Base-by-base conservation (phyloP, 64 coral and sea anemone species). In the Montipora sp. region DNA sequence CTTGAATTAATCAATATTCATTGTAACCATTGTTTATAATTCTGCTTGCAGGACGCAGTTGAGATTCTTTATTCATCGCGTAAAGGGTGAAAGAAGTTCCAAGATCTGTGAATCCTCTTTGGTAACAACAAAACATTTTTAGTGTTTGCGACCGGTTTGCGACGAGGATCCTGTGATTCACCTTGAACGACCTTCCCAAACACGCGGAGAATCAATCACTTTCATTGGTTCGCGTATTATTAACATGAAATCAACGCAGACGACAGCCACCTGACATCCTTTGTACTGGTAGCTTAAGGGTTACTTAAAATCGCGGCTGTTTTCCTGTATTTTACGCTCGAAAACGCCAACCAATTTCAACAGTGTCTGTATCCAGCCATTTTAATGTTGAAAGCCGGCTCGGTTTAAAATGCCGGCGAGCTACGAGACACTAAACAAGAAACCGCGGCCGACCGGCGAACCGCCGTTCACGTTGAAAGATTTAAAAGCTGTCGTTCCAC, bases 391-490 rank as follows among this genome's bases (percentile, higher is more conserved):
- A 15, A 22, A 44, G 15, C 12, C 5, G 11, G 11, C 53, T 11
- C 6, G 53, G 43, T n/a, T 48, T 10, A 70, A 43, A 57, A 90
- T 94, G 93, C 72, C 87, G 3, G 65, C 46, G 36, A 94, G 93
- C 48, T 94, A 71, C 59, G 76, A 78, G 48, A 90, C 93, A 21
- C 59, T 94, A 14, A 83, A 83, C 51, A 90, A 90, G 70, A 22
- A 8, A 10, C 93, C 93, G 9, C 75, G 87, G 3, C 93, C 93
- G 16, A 90, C 73, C 19, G 58, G 70, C 24, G 76, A 20, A 14
- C 93, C 93, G 15, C 79, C 93, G 6, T 94, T 94, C 18, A 90
- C 93, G 15, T 24, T 94, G 48, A 94, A 90, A 70, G 93, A 94
- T 21, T 53, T 94, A 58, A 94, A 77, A 94, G 71, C 72, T 43